Base-by-base conservation (phyloP, 2,113 vertebrate species). In the Tragelaphus buxtoni region DNA sequence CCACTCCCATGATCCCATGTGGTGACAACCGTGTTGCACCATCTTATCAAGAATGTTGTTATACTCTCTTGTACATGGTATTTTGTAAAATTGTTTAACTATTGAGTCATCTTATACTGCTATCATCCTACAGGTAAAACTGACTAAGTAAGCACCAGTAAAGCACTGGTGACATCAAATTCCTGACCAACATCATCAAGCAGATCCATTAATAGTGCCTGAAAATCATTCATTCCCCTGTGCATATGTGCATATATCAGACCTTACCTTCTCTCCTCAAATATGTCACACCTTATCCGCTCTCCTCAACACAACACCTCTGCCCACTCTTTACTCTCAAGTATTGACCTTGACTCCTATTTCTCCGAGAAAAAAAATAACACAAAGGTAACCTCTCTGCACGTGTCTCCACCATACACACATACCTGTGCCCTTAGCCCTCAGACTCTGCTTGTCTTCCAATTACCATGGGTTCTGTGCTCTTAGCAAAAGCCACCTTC, bases 21-120 rank as follows among this genome's bases (percentile, higher is more conserved):
- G 6, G 7, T 0, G 1, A 74, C 51, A 69, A 28, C 2, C 0
- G 7, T 35, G 24, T 26, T 51, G 45, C 10, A 45, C 16, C 8
- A 2, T 18, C 4, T 80, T 53, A 24, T 39, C 51, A 58, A 47
- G 20, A 22, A 58, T 26, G 17, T 14, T 28, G 6, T 90, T 61
- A 17, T 20, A 10, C 10, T 58, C 32, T 35, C 16, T 51, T 10
- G 1, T 56, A 18, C 30, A 49, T 39, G 18, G 8, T 17, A 4
- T 30, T n/a, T 72, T 84, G n/a, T 83, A 65, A 86, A 69, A 16
- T 16, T 26, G 4, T 28, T 79, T 53, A 77, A 30, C 30, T 83
- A 32, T 16, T 56, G 35, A 35, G 16, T 58, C 51, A 22, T 79
- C 26, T 58, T 58, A 45, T 32, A 45, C 14, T 72, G 42, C 13